phyloP scores from a whole-genome alignment of 2,113 vertebrate species.

The Oncorhynchus gorbuscha region DNA sequence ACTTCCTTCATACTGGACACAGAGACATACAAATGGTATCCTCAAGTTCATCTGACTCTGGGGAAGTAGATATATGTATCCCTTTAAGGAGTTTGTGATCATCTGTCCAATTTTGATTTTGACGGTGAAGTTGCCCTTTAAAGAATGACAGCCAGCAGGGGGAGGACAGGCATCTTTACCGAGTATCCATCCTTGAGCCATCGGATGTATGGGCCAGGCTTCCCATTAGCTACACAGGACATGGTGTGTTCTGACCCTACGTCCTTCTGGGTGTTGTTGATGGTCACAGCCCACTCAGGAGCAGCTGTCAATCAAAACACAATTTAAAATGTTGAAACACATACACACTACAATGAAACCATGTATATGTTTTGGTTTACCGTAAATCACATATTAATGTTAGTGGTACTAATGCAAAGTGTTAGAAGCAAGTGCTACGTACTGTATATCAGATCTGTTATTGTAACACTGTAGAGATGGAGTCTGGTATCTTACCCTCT shows the following conservation, averaged over 20 bases:
- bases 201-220: conserved; percentile 88
- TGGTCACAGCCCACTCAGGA: conserved; percentile 95
- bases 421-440: neutral
- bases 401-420: neutral
- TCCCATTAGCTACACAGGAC: conserved; percentile 89
- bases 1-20: too few relatives aligned
- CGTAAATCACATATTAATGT: neutral
- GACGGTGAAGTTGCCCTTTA: neutral
- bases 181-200: conserved; percentile 94
- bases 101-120: neutral
- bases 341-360: neutral
- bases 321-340: neutral
- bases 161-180: conserved; percentile 61
- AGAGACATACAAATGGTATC: too few relatives aligned
- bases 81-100: neutral
- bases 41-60: too few relatives aligned
- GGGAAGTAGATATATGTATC: too few relatives aligned
- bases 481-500: conserved; percentile 75
- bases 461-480: neutral
- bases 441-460: too few relatives aligned
- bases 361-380: too few relatives aligned
- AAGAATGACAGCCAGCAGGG: neutral
- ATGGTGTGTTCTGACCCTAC: conserved; percentile 92
- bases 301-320: conserved; percentile 72
- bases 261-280: conserved; percentile 95